These are phyloP conservation scores for Microhierax caerulescens DNA, from an alignment of 2,797 vertebrate genomes.

Conservation along the genomic window DNA sequence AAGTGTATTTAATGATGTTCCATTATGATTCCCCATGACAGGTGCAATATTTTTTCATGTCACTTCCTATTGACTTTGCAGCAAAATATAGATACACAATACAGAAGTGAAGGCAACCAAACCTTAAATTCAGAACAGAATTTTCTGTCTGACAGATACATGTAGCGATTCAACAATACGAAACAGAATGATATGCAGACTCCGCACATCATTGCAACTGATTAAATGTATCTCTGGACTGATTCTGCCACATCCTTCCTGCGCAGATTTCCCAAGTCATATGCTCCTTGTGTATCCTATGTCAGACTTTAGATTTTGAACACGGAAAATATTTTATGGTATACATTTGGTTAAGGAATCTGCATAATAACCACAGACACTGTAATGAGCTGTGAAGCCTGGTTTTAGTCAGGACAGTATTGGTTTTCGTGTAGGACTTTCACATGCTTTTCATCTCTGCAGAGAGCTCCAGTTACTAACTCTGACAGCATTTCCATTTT, in stretches of 20 bases:
- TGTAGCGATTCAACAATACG: background rate
- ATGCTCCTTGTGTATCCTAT: background rate
- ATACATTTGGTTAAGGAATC: background rate
- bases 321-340: background rate
- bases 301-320: background rate
- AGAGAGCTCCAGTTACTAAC: background rate
- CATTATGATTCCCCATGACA: background rate
- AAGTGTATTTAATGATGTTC: background rate
- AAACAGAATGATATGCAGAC: background rate
- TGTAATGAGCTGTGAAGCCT: background rate
- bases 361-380: background rate
- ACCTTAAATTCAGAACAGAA: background rate
- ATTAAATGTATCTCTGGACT: background rate
- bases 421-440: background rate
- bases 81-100: background rate
- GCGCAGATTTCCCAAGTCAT: background rate
- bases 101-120: background rate
- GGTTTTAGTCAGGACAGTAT: background rate
- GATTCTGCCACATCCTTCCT: background rate
- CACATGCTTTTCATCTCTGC: background rate
- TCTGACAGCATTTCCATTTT: background rate
- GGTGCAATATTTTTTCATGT: slow-evolving; percentile 4
- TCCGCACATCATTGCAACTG: background rate
- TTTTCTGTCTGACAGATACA: background rate
- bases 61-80: slow-evolving; percentile 15